Evolutionary conservation across 1,140 invertebrate species (phyloP).

Genomic region (Cryptotermes secundus): DNA sequence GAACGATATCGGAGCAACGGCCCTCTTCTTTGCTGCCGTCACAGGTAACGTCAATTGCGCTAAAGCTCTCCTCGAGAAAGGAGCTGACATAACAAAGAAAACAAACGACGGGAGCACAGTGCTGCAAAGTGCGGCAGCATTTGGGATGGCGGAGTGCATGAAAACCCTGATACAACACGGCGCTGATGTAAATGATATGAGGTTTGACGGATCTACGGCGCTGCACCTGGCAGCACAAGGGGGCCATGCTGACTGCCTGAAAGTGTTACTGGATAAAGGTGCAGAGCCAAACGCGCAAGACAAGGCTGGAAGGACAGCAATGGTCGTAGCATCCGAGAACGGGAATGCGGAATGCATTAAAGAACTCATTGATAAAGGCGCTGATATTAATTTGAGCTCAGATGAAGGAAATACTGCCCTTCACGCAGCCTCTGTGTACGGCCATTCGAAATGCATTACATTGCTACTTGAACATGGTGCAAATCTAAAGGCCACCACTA

Average conservation of each 20-base stretch:
- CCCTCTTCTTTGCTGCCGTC: neutral
- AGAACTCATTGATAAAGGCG: neutral
- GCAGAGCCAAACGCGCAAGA: neutral
- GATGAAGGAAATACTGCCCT: neutral
- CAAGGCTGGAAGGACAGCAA: neutral
- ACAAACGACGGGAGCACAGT: constrained; percentile 52
- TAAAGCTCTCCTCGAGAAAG: constrained; percentile 54
- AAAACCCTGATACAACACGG: constrained; percentile 67
- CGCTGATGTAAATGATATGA: constrained; percentile 46
- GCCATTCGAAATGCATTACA: neutral
- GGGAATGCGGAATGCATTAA: neutral
- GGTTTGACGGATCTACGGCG: neutral
- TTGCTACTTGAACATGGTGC: neutral
- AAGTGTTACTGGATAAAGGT: neutral
- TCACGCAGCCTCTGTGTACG: neutral
- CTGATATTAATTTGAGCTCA: neutral
- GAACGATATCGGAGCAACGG: neutral
- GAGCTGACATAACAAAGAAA: constrained; percentile 58
- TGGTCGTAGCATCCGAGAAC: neutral
- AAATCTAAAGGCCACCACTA: neutral
- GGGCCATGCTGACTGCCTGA: neutral
- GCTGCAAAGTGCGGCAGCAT: constrained; percentile 28
- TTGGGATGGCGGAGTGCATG: constrained; percentile 38
- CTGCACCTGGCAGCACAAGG: neutral
- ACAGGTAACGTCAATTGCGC: constrained; percentile 53